Base-by-base conservation (phyloP, 37 sponge, comb jelly and placozoan species). In the Aphrocallistes beatrix region DNA sequence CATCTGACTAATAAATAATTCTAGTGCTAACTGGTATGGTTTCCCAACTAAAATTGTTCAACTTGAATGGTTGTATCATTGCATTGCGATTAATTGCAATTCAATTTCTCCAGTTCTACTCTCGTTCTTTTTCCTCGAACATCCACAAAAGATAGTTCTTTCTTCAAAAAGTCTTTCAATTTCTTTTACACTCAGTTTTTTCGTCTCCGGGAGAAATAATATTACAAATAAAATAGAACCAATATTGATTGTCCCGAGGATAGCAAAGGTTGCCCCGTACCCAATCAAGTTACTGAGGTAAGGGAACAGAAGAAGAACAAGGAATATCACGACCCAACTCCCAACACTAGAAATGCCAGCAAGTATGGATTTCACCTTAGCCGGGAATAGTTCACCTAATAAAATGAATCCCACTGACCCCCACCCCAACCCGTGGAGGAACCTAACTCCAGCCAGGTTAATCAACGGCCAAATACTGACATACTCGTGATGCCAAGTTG, bases 191-290 rank as follows among this genome's bases (percentile, higher is more conserved):
- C 85, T 86, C 39, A 85, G 89, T 17, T 94, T 92, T 50, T 94
- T 96, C 19, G 93, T 92, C 83, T 96, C 97, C 0, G 97, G 97
- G 0, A 94, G 83, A 39, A 96, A 89, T 16, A 92, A 21, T 6
- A 91, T 0, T 16, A 96, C 93, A 69, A 94, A 92, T 10, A 91
- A 19, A 23, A 91, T 81, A 23, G 89, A 47, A 0, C 86, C 10
- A 0, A 90, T 25, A 49, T 83, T 87, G 38, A 94, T 13, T 25
- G 34, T 6, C 17, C 32, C 75, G 3, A 60, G 75, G 3, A 60
- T 32, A 60, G 3, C 25, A 13, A 60, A 60, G 6, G 75, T 60
- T 60, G 21, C 25, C n/a, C 75, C 75, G 34, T 60, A 60, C 34
- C 75, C 75, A 60, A 60, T 13, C 34, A 3, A 60, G 6, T 60